These are phyloP conservation scores for Apis dorsata DNA, from an alignment of 1,140 invertebrate species.

Conservation along the genomic window DNA sequence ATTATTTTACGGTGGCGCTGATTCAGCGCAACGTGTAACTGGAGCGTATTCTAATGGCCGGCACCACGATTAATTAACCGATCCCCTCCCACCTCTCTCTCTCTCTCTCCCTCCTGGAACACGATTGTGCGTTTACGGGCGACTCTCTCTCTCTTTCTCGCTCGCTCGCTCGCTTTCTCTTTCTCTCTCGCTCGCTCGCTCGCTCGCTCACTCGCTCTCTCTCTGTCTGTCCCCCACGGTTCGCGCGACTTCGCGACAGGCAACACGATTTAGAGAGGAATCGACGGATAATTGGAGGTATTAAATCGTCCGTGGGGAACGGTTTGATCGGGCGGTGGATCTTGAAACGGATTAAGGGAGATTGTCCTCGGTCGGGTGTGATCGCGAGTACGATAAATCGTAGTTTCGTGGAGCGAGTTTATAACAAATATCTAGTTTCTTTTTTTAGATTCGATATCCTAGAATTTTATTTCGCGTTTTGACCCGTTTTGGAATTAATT, in stretches of 20 bases:
- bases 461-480: background rate
- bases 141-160: background rate
- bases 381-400: background rate
- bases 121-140: background rate
- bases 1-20: slow-evolving; percentile 51
- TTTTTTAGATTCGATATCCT: background rate
- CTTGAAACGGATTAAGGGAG: background rate
- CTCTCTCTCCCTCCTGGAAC: background rate
- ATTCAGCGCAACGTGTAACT: slow-evolving; percentile 52
- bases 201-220: background rate
- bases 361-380: background rate
- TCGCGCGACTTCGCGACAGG: slow-evolving; percentile 15
- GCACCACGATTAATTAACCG: slow-evolving; percentile 46
- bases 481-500: background rate
- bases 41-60: slow-evolving; percentile 53
- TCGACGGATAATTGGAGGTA: background rate
- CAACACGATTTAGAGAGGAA: background rate
- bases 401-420: slow-evolving; percentile 17
- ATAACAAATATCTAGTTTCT: too few species aligned
- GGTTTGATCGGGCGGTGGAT: background rate
- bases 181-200: background rate
- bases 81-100: background rate
- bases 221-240: background rate
- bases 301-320: slow-evolving; percentile 1
- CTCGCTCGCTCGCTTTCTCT: background rate